Conservation (phyloP, 30 jellyfish, hydroid and myxozoan species). For the Haliclystus octoradiatus region DNA sequence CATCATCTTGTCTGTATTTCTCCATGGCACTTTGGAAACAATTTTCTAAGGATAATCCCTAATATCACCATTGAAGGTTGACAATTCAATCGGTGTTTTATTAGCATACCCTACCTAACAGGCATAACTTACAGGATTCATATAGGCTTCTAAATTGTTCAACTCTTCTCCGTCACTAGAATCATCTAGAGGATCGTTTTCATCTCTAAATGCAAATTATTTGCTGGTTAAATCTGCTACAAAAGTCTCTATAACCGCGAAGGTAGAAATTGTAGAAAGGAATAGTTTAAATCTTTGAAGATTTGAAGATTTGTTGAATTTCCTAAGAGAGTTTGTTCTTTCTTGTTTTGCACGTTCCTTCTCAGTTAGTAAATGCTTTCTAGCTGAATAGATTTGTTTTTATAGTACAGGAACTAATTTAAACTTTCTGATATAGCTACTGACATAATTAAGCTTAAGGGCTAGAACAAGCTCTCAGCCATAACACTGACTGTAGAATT, state of each 20-base stretch:
- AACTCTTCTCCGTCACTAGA: background rate
- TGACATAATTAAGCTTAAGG: background rate
- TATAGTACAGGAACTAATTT: background rate
- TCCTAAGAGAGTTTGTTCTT: background rate
- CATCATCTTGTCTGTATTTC: background rate
- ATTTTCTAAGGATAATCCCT: background rate
- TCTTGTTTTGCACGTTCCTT: background rate
- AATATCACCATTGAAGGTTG: background rate
- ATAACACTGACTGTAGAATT: too few species aligned
- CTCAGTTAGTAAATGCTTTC: background rate
- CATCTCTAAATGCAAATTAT: background rate
- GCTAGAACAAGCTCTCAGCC: background rate
- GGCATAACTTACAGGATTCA: too few species aligned
- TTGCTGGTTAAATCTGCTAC: background rate
- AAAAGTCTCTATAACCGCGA: background rate
- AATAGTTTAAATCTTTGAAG: background rate
- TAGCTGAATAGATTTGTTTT: too few species aligned
- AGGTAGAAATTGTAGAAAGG: background rate
- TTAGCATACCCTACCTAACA: background rate
- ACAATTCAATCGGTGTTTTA: background rate
- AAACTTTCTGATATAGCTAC: too few species aligned
- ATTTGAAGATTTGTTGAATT: background rate
- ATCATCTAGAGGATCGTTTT: too few species aligned
- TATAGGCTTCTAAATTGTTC: background rate
- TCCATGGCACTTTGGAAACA: background rate